Evolutionary conservation across 2,113 vertebrate genomes (phyloP), one percentile per base, ranked within the genome.

Genomic region (Muscicapa adusta): DNA sequence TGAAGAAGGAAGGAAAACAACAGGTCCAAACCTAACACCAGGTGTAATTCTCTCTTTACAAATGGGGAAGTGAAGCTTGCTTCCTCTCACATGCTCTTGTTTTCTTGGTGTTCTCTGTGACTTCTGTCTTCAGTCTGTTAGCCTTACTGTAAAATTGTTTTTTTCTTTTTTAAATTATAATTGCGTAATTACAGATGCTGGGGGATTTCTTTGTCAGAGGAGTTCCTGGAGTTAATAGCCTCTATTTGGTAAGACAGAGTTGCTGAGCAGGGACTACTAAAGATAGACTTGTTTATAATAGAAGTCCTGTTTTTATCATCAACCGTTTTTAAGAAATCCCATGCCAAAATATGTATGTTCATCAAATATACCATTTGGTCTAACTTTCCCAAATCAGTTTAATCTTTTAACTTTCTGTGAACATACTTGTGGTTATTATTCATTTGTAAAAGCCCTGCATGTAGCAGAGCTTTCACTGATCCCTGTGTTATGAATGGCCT

Each of bases 11-110:
- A 70, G 9, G 43, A n/a, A 73, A 51, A 22, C 9, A 31, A 19
- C 28, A 31, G 7, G 15, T 31, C 47, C 9, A 57, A 87, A 65
- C 60, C 3, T 29, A 38, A 20, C 5, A 12, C 22, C 2, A 13
- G 17, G 12, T 51, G 5, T 71, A 43, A 15, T 85, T 77, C 2
- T 25, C 29, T 34, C 16, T 73, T 22, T 22, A 4, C 2, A 5
- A 18, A 10, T 33, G 8, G 58, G 54, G 50, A 38, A 54, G 20
- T 47, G 14, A 72, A 60, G 25, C 12, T 56, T 12, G 2, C 57
- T 81, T 10, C 4, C 24, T 43, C 14, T 36, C 16, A 18, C 7
- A 28, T 0, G 1, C 4, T 28, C 5, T 66, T 48, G 2, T 78
- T 70, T 68, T 53, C 8, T 14, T 71, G 3, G 17, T 17, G 6